These are phyloP conservation scores for Rhodinocichla rosea DNA, from an alignment of 2,113 vertebrate genomes.

Conservation along the genomic window DNA sequence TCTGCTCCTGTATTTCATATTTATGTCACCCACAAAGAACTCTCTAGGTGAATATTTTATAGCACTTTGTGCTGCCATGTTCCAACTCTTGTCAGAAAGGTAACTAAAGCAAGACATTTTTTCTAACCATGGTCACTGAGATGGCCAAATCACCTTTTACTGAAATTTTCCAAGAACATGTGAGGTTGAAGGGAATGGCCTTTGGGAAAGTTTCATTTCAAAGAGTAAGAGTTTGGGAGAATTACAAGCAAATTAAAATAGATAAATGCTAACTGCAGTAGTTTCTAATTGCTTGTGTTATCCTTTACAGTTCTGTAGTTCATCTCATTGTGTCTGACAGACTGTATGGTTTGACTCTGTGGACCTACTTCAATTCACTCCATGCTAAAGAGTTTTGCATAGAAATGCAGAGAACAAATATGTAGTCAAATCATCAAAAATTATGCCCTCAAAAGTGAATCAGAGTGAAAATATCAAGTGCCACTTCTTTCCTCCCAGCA, in stretches of 20 bases:
- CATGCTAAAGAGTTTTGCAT: background rate
- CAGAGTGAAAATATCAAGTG: background rate
- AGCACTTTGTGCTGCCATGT: background rate
- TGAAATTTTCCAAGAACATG: background rate
- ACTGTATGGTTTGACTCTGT: background rate
- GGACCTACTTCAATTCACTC: background rate
- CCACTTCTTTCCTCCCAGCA: background rate
- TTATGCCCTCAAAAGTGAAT: background rate
- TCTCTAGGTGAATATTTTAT: background rate
- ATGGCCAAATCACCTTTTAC: background rate
- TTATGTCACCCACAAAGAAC: background rate
- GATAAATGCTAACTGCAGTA: background rate
- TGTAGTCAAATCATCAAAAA: background rate
- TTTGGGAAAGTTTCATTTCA: background rate
- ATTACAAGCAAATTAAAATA: background rate
- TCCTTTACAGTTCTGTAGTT: background rate
- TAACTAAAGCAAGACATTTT: background rate
- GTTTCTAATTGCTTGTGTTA: background rate
- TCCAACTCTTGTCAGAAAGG: background rate
- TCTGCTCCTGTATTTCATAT: background rate
- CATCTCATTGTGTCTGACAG: background rate
- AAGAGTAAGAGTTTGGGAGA: background rate
- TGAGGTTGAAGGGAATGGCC: background rate
- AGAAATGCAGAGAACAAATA: background rate
- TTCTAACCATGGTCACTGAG: background rate